A percentile compares a stretch with the other conserved stretches of the same genome.
Evolutionary conservation across 2,113 vertebrate genomes (phyloP).

Genomic region (Tylochromis polylepis): DNA sequence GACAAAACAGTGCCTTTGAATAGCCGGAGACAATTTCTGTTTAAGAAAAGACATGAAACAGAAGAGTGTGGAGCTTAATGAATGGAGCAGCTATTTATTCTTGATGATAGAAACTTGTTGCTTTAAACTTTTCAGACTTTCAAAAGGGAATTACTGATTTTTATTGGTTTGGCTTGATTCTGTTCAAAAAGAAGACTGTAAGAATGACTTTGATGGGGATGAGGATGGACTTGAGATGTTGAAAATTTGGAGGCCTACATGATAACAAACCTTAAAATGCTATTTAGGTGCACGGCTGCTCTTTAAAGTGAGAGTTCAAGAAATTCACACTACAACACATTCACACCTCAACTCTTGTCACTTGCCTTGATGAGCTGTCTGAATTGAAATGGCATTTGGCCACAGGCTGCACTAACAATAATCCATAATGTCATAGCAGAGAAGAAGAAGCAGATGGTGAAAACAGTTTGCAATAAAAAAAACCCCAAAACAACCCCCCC

Average conservation of each 20-base stretch:
- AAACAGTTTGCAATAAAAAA: constrained; percentile 10
- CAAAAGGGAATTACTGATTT: not conserved
- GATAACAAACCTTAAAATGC: not conserved
- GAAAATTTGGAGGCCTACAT: not conserved
- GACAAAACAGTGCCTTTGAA: not conserved
- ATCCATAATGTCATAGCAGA: constrained; percentile 21
- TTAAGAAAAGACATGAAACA: not conserved
- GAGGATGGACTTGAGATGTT: not conserved
- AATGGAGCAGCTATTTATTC: not conserved
- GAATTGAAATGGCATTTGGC: constrained; percentile 2
- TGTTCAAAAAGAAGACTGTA: not conserved
- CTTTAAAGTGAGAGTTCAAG: not conserved
- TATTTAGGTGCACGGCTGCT: not conserved
- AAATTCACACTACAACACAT: not conserved
- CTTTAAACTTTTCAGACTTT: not conserved
- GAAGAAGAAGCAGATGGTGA: constrained; percentile 31
- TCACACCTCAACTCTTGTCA: constrained; percentile 25
- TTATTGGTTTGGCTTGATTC: not conserved
- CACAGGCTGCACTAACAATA: constrained; percentile 5
- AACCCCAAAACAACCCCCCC: no score
- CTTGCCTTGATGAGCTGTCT: constrained; percentile 25
- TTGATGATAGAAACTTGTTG: not conserved
- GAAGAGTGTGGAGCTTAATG: not conserved
- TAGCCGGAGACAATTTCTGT: not conserved
- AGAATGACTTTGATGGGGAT: not conserved